phyloP scores from a whole-genome alignment of 2,888 invertebrate genomes.

The Sipha maydis region DNA sequence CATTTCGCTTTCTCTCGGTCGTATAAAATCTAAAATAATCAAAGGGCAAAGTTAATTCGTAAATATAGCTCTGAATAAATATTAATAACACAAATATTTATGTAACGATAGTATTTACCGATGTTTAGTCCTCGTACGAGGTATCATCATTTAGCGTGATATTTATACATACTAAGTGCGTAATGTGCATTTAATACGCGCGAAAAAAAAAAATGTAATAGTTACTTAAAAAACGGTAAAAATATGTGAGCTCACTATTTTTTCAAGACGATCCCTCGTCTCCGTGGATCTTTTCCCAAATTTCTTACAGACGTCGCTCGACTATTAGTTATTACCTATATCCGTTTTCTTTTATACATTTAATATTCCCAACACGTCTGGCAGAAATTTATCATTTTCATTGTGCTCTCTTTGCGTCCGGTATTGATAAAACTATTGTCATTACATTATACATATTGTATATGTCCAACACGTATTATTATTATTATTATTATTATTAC shows the following conservation, averaged over 20 bases:
- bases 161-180: neutral
- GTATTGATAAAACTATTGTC: constrained; percentile 41
- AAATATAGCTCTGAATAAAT: constrained; percentile 37
- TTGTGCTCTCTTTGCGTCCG: constrained; percentile 49
- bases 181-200: neutral
- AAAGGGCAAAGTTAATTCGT: neutral
- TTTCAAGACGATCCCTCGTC: neutral
- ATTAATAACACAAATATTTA: constrained; percentile 23
- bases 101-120: constrained; percentile 17
- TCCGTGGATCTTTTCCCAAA: neutral
- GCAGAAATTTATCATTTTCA: constrained; percentile 46
- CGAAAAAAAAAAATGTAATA: neutral
- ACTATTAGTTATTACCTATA: neutral
- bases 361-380: constrained; percentile 27
- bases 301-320: neutral
- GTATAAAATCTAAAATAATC: constrained; percentile 1
- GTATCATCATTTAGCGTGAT: neutral
- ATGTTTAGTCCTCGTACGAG: constrained; percentile 10
- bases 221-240: neutral
- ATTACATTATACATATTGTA: constrained; percentile 42
- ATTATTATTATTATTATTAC: constrained; percentile 43
- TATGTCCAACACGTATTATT: constrained; percentile 49
- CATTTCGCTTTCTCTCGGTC: neutral
- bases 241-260: neutral
- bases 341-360: constrained; percentile 22